Conservation (phyloP, 2,797 vertebrate species). For the Perodicticus potto region DNA sequence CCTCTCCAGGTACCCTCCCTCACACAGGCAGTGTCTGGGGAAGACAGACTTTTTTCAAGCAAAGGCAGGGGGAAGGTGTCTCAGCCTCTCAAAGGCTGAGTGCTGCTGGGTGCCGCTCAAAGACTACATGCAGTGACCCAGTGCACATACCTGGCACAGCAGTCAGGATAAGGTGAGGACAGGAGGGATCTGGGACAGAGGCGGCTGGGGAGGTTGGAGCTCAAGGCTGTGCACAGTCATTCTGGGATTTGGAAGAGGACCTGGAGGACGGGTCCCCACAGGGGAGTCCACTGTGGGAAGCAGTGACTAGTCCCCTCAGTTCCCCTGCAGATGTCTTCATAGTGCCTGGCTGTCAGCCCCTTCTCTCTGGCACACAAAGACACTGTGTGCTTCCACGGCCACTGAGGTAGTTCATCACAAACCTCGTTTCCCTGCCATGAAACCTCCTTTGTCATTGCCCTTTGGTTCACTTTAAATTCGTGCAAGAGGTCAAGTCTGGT, state of each 20-base stretch:
- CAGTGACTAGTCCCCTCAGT: not conserved
- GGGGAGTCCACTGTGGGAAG: not conserved
- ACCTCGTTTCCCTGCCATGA: not conserved
- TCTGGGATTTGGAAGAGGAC: not conserved
- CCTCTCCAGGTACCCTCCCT: not conserved
- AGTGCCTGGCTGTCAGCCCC: fast-evolving
- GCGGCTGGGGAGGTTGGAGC: fast-evolving
- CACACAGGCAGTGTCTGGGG: not conserved
- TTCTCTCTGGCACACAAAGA: not conserved
- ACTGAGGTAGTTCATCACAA: not conserved
- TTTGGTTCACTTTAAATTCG: not conserved
- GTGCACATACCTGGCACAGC: fast-evolving
- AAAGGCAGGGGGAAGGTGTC: fast-evolving
- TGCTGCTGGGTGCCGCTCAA: not conserved
- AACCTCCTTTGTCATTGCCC: too few species aligned
- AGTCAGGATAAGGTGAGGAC: not conserved
- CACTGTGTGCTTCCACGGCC: fast-evolving
- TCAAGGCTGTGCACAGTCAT: fast-evolving
- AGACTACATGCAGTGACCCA: fast-evolving
- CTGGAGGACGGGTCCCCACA: fast-evolving
- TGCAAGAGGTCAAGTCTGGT: not conserved
- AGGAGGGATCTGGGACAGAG: fast-evolving
- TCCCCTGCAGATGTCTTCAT: not conserved
- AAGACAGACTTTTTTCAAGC: not conserved
- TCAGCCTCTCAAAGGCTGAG: not conserved